Conservation (phyloP, 2,888 invertebrate species). For the Sacculina carcini region DNA sequence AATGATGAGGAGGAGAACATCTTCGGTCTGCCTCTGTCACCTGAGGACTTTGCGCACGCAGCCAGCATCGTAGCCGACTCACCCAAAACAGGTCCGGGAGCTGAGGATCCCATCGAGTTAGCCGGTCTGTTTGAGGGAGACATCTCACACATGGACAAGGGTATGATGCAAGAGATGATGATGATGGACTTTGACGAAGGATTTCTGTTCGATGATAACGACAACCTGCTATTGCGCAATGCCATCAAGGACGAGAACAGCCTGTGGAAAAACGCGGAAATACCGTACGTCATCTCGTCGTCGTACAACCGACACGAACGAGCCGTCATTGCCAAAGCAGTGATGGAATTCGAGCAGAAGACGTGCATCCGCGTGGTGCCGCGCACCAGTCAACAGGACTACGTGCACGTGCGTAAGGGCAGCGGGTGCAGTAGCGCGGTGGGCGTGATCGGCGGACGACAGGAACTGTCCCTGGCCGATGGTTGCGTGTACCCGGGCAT, state of each 20-base stretch:
- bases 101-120: slow-evolving; percentile 14
- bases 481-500: slow-evolving; percentile 21
- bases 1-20: background rate
- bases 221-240: background rate
- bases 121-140: slow-evolving; percentile 17
- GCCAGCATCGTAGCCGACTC: slow-evolving; percentile 7
- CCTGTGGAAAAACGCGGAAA: slow-evolving; percentile 12
- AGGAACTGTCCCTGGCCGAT: slow-evolving; percentile 21
- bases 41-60: slow-evolving; percentile 17
- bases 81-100: background rate
- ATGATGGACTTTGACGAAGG: background rate
- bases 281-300: slow-evolving; percentile 14
- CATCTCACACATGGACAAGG: slow-evolving; percentile 11
- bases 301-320: slow-evolving; percentile 7
- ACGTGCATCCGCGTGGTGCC: slow-evolving; percentile 18
- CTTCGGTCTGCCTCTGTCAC: slow-evolving; percentile 15
- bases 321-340: slow-evolving; percentile 10
- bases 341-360: slow-evolving; percentile 8
- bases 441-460: slow-evolving; percentile 23
- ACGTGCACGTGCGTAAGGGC: slow-evolving; percentile 15
- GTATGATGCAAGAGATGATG: background rate
- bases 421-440: slow-evolving; percentile 23
- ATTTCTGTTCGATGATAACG: background rate
- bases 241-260: background rate
- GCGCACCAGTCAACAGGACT: slow-evolving; percentile 15